Evolutionary conservation across 2,797 vertebrate genomes (phyloP), one percentile per base, ranked within the genome.

Genomic region (Pampus argenteus): DNA sequence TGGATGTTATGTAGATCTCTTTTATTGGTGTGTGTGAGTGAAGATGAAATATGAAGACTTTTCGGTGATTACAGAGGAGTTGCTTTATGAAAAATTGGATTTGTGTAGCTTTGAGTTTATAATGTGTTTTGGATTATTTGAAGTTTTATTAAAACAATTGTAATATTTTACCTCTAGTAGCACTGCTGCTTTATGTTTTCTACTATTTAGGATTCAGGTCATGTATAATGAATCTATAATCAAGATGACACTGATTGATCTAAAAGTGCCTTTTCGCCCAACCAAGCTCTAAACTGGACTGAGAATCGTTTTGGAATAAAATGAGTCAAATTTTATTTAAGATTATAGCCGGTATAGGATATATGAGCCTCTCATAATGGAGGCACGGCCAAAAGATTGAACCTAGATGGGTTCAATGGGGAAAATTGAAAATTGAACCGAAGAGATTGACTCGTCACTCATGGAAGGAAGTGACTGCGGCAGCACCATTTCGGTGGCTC

Each of bases 361-460:
- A 82, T 90, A 91, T 90, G 89, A 78, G 51, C 59, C 86, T 45
- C 80, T 87, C 80, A 86, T 81, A 73, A 85, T 80, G 75, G 74
- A 88, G 79, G 58, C 75, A 49, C 65, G 44, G 76, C 79, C 74
- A 73, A 79, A 73, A 91, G 85, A 93, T 90, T 91, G 88, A 84
- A 81, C 73, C 71, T 64, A 79, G 83, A 92, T 89, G 81, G 82
- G 83, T 87, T 91, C 73, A 82, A 88, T 87, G 45, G 85, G 85
- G 85, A 89, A 92, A 93, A 93, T 92, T 90, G 90, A 86, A 93
- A 94, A 93, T 88, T 89, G 80, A 91, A 92, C 85, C 57, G n/a
- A 74, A 73, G 80, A 78, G 88, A 91, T 88, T 13, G 83, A 93
- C 84, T 90, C 76, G 67, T 77, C 2, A 28, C 74, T 85, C 64